Evolutionary conservation across 2,888 invertebrate species (phyloP).

Genomic region (Dasypogon diadema): DNA sequence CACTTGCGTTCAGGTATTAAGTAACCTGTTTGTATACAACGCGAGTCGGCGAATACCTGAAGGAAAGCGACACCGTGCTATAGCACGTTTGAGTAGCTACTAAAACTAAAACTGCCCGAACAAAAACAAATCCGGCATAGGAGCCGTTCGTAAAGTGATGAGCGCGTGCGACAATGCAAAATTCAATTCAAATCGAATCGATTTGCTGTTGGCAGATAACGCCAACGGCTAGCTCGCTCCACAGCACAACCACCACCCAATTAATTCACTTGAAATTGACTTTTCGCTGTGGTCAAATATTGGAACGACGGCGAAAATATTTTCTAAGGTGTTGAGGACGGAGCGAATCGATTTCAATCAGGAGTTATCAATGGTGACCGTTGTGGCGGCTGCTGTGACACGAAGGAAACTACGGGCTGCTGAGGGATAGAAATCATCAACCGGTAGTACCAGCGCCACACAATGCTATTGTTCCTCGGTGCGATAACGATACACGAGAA

Average conservation of each 20-base stretch:
- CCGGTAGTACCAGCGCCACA: background rate
- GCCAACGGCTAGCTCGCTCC: background rate
- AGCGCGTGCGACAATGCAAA: constrained; percentile 44
- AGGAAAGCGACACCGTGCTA: background rate
- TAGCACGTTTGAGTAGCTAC: background rate
- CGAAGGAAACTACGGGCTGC: background rate
- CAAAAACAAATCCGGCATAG: constrained; percentile 5
- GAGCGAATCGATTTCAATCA: constrained; percentile 6
- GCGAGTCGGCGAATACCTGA: background rate
- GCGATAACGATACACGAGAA: background rate
- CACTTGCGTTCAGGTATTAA: background rate
- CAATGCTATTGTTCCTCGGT: background rate
- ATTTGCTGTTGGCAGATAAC: background rate
- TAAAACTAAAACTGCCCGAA: background rate
- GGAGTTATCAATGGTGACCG: background rate
- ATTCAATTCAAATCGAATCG: constrained; percentile 28
- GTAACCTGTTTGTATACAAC: too few relatives aligned
- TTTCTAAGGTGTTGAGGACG: constrained; percentile 24
- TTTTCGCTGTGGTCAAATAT: constrained; percentile 2
- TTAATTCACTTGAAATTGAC: constrained; percentile 9
- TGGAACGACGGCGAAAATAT: background rate
- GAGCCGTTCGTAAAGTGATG: constrained; percentile 8
- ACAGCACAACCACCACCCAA: constrained; percentile 4
- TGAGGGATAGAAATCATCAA: background rate
- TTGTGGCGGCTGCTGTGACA: background rate